phyloP scores from a whole-genome alignment of 2,888 invertebrate species.

The Agriopis marginaria region DNA sequence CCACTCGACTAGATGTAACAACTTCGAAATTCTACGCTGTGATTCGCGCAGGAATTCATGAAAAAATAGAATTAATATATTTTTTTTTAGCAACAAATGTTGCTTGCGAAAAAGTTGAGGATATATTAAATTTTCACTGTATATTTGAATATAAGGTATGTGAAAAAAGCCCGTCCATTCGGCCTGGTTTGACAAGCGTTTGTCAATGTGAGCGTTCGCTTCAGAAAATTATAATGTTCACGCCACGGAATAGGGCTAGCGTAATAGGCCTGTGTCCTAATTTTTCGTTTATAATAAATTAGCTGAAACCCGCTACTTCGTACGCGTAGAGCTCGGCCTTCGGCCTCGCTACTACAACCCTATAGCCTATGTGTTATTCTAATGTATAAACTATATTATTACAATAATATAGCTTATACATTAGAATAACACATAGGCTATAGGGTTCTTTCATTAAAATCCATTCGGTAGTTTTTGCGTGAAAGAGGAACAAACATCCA shows the following conservation, averaged over 20 bases:
- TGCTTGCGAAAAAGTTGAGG: background rate
- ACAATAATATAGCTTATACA: no score
- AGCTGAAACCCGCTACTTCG: no score
- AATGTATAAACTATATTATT: no score
- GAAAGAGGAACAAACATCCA: no score
- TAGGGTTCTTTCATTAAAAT: no score
- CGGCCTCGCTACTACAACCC: no score
- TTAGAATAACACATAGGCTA: no score
- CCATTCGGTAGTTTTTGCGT: no score
- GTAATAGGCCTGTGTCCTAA: no score
- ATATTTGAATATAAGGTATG: background rate
- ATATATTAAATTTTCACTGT: constrained; percentile 2
- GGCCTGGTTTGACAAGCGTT: constrained; percentile 10
- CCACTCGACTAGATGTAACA: constrained; percentile 17
- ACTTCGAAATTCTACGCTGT: constrained; percentile 11
- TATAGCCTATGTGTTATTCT: no score
- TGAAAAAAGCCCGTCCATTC: constrained; percentile 9
- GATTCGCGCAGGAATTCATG: constrained; percentile 10
- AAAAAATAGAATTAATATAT: background rate
- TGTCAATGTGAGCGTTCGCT: background rate
- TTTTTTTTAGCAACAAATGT: constrained; percentile 1
- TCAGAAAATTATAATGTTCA: background rate
- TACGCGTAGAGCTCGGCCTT: no score
- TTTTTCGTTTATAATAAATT: no score
- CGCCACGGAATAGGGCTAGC: background rate